Conservation (phyloP, 2,888 invertebrate species). For the Diarsia dahlii region DNA sequence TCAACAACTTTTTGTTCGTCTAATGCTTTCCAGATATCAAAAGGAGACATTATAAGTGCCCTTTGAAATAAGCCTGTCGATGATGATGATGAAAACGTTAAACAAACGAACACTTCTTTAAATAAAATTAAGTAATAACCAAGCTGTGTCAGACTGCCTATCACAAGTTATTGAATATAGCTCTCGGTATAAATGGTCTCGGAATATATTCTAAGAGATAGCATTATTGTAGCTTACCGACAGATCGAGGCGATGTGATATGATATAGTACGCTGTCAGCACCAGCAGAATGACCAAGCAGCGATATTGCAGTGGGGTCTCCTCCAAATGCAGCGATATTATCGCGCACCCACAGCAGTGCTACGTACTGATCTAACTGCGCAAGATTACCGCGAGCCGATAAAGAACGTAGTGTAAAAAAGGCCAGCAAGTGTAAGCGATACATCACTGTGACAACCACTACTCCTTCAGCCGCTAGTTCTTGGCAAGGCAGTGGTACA, state of each 20-base stretch:
- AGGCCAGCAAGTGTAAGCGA: slow-evolving; percentile 93
- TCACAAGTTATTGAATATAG: no score
- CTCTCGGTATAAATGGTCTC: no score
- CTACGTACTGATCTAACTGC: slow-evolving; percentile 95
- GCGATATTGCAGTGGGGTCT: slow-evolving; percentile 94
- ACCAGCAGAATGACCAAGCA: slow-evolving; percentile 96
- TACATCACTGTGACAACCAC: slow-evolving; percentile 93
- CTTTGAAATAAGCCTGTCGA: slow-evolving; percentile 91
- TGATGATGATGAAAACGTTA: slow-evolving; percentile 63
- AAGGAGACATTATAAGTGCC: slow-evolving; percentile 93
- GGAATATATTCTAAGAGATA: background rate
- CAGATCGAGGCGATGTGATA: slow-evolving; percentile 92
- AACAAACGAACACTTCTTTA: background rate
- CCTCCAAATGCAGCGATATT: slow-evolving; percentile 96
- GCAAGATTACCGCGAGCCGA: slow-evolving; percentile 95
- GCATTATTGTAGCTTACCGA: slow-evolving; percentile 83
- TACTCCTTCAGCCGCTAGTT: slow-evolving; percentile 93
- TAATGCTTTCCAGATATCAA: slow-evolving; percentile 84
- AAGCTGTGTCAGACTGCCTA: no score
- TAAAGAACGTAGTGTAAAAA: slow-evolving; percentile 90
- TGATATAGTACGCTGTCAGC: slow-evolving; percentile 93
- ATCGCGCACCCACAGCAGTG: slow-evolving; percentile 94
- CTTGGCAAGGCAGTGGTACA: slow-evolving; percentile 92
- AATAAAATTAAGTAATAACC: background rate
- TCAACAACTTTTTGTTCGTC: slow-evolving; percentile 72